Percentiles rank a stretch among this genome's conserved stretches.
phyloP scores from a whole-genome alignment of 2,797 vertebrate genomes.

The Parauchenoglanis ngamensis region DNA sequence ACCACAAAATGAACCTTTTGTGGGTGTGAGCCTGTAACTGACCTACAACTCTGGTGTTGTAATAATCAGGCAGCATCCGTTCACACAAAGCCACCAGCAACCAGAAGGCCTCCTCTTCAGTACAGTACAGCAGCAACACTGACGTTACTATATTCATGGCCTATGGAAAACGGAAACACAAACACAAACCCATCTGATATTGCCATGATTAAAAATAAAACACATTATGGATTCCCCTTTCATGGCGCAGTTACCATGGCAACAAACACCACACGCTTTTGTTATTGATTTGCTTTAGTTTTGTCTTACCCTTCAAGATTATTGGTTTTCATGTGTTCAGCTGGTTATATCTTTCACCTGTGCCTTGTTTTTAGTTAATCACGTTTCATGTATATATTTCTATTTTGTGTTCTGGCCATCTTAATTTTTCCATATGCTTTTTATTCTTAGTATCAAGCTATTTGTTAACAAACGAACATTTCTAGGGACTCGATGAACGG shows the following conservation, averaged over 20 bases:
- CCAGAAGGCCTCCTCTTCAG: conserved; percentile 97
- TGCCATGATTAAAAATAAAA: background rate
- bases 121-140: conserved; percentile 89
- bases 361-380: background rate
- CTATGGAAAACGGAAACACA: conserved; percentile 62
- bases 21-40: conserved; percentile 63
- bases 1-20: background rate
- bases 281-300: background rate
- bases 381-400: background rate
- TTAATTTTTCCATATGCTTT: background rate
- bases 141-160: conserved; percentile 99
- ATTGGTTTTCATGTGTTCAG: background rate
- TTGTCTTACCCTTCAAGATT: too few species aligned
- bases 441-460: background rate
- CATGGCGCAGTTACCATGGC: background rate
- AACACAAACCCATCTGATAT: background rate
- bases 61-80: conserved; percentile 95
- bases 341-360: background rate
- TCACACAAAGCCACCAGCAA: conserved; percentile 94
- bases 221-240: background rate
- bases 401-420: background rate
- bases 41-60: conserved; percentile 97
- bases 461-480: background rate
- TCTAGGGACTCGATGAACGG: too few species aligned
- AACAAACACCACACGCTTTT: background rate